Conservation (phyloP, 2,797 vertebrate species). For the Mareca strepera region DNA sequence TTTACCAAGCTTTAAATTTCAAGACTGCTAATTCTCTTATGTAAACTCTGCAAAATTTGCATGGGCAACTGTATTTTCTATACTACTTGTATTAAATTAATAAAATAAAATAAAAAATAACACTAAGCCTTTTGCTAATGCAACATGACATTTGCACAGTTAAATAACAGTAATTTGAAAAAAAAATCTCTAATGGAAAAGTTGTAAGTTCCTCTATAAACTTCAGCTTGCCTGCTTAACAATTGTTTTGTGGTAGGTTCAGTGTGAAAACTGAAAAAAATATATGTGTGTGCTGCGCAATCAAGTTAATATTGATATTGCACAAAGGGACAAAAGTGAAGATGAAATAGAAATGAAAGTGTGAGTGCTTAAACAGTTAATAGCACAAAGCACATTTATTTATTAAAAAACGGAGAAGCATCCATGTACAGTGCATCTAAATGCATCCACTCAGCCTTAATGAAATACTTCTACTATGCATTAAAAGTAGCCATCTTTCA, state of each 20-base stretch:
- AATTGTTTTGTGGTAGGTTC: slow-evolving; percentile 19
- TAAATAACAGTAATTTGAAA: slow-evolving; percentile 66
- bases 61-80: slow-evolving; percentile 37
- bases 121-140: slow-evolving; percentile 53
- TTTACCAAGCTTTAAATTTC: not conserved
- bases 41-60: slow-evolving; percentile 55
- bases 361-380: slow-evolving; percentile 61
- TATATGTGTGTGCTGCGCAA: slow-evolving; percentile 4
- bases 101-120: not conserved
- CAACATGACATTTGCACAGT: slow-evolving; percentile 56
- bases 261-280: slow-evolving; percentile 25
- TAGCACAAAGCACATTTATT: slow-evolving; percentile 63
- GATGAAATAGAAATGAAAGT: slow-evolving; percentile 25
- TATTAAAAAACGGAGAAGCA: slow-evolving; percentile 61
- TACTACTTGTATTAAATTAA: slow-evolving; percentile 46
- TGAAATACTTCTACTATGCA: slow-evolving; percentile 60
- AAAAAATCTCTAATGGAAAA: slow-evolving; percentile 56
- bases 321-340: not conserved
- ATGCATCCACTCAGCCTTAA: slow-evolving; percentile 63
- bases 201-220: slow-evolving; percentile 42
- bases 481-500: slow-evolving; percentile 52
- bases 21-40: slow-evolving; percentile 6
- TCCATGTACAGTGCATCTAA: slow-evolving; percentile 40
- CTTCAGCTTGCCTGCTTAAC: not conserved
- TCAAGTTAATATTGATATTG: slow-evolving; percentile 57